A percentile compares a stretch with the other conserved stretches of the same genome.
Evolutionary conservation across 1,140 invertebrate species (phyloP).

Genomic region (Lucilia sericata): DNA sequence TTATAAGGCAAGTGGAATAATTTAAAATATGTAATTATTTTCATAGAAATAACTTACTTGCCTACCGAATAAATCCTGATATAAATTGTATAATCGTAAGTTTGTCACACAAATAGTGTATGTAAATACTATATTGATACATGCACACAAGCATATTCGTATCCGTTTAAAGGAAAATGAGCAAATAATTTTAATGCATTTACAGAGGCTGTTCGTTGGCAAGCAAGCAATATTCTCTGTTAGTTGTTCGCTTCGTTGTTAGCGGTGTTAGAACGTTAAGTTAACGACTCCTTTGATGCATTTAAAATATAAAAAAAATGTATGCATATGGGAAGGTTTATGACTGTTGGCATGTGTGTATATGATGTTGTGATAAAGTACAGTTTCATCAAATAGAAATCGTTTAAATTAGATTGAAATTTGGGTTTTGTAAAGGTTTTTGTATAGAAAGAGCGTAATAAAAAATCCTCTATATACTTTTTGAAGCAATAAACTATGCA

Average conservation of each 20-base stretch:
- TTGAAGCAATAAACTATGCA: background rate
- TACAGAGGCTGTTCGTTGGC: constrained; percentile 18
- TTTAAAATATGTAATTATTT: too few relatives aligned
- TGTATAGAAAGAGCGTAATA: too few relatives aligned
- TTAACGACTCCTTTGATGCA: constrained; percentile 38
- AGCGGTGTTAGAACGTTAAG: constrained; percentile 4
- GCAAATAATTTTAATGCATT: constrained; percentile 39
- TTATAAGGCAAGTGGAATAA: too few relatives aligned
- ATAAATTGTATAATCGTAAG: too few relatives aligned
- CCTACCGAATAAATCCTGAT: too few relatives aligned
- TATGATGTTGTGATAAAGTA: background rate
- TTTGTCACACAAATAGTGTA: too few relatives aligned
- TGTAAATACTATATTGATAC: background rate
- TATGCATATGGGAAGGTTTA: background rate
- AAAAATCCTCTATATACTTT: background rate
- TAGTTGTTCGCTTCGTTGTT: background rate
- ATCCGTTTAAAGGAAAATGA: constrained; percentile 32
- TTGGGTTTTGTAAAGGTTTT: background rate
- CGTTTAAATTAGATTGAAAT: background rate
- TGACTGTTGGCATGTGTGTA: background rate
- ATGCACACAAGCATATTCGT: background rate
- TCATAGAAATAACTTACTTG: too few relatives aligned
- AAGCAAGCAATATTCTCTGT: background rate
- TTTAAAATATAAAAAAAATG: background rate
- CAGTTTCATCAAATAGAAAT: background rate